phyloP scores from a whole-genome alignment of 2,797 vertebrate species.

The Anguilla obscura region DNA sequence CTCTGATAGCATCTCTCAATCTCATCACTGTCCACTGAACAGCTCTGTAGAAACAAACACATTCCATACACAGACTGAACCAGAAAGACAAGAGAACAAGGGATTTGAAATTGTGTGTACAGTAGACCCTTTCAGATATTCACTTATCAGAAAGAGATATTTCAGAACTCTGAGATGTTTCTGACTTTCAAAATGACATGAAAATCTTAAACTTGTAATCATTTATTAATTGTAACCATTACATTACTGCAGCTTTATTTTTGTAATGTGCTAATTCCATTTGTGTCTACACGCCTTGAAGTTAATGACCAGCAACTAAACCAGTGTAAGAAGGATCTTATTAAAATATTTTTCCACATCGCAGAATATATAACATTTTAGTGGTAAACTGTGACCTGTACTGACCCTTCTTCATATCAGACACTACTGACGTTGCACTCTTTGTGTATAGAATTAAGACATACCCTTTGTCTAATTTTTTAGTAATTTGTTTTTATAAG shows the following conservation, averaged over 20 bases:
- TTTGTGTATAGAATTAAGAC: no score
- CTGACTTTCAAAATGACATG: not conserved
- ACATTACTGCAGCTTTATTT: not conserved
- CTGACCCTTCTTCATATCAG: no score
- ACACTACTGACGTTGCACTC: no score
- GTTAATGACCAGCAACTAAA: no score
- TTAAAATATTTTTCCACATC: no score
- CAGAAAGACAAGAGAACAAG: not conserved
- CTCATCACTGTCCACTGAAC: constrained; percentile 24
- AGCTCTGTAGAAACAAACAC: constrained; percentile 6
- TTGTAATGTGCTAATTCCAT: not conserved
- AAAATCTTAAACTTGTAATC: not conserved
- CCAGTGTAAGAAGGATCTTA: no score
- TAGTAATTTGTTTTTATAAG: no score
- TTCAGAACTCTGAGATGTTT: not conserved
- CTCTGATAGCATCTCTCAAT: constrained; percentile 26
- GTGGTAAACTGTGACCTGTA: no score
- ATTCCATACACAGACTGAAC: not conserved
- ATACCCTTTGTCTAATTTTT: no score
- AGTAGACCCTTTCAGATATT: not conserved
- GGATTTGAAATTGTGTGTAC: not conserved
- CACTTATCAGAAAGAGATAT: not conserved
- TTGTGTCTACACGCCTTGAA: not conserved
- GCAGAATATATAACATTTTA: no score
- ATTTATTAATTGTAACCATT: not conserved